Evolutionary conservation across 2,113 vertebrate species (phyloP).

Genomic region (Gasterosteus nipponicus): DNA sequence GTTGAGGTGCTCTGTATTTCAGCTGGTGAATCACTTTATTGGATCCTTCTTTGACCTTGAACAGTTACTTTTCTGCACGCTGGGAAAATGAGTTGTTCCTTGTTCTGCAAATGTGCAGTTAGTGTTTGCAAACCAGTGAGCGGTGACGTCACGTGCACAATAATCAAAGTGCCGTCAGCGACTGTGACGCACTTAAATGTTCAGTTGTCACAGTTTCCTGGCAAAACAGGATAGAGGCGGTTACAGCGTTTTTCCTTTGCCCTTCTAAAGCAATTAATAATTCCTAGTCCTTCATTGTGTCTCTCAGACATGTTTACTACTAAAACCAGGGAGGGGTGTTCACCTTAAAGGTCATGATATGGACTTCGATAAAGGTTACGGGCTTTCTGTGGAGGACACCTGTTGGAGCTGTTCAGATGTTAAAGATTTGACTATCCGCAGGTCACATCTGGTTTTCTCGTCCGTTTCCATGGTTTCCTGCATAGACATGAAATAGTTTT

Average conservation of each 20-base stretch:
- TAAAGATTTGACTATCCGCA: not conserved
- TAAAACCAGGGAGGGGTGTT: slow-evolving; percentile 63
- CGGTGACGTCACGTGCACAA: not conserved
- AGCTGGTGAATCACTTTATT: not conserved
- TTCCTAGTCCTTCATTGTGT: slow-evolving; percentile 61
- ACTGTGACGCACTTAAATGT: slow-evolving; percentile 46
- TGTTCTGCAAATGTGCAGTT: not conserved
- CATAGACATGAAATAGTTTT: not conserved
- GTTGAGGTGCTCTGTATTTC: slow-evolving; percentile 10
- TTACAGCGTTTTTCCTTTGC: slow-evolving; percentile 50
- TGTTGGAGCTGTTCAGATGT: not conserved
- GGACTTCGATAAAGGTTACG: slow-evolving; percentile 16
- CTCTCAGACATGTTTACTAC: slow-evolving; percentile 61
- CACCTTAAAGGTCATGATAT: slow-evolving; percentile 69
- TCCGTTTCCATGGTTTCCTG: not conserved
- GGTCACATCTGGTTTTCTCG: not conserved
- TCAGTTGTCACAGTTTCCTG: slow-evolving; percentile 36
- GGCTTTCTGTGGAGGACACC: not conserved
- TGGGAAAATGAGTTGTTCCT: not conserved
- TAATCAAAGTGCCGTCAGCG: not conserved
- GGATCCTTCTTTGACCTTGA: slow-evolving; percentile 12
- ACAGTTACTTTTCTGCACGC: not conserved
- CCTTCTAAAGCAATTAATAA: slow-evolving; percentile 73
- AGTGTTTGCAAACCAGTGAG: not conserved
- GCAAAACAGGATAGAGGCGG: slow-evolving; percentile 38